Conservation (phyloP, 2,797 vertebrate species). For the Bradypodion ventrale region DNA sequence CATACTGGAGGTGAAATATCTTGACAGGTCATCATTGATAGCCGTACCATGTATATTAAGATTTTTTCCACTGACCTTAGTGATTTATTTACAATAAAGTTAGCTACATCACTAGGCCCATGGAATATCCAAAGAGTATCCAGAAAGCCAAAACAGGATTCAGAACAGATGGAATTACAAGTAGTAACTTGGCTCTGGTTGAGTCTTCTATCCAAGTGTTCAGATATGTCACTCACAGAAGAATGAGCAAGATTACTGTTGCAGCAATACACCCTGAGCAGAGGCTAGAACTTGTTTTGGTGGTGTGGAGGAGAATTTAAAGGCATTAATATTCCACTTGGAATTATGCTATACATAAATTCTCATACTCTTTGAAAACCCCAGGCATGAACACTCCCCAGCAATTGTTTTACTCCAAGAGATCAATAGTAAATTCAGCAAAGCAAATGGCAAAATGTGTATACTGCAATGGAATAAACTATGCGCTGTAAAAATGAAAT, state of each 20-base stretch:
- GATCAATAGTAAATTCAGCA: conserved; percentile 54
- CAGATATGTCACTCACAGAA: neutral
- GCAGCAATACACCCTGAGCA: neutral
- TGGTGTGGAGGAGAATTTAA: neutral
- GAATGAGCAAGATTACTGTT: neutral
- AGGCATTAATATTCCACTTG: neutral
- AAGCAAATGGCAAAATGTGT: conserved; percentile 48
- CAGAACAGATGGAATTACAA: neutral
- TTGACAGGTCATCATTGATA: neutral
- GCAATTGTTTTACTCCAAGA: conserved; percentile 51
- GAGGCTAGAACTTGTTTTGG: neutral
- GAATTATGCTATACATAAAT: neutral
- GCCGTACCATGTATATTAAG: neutral
- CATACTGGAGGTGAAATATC: neutral
- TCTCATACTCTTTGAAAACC: neutral
- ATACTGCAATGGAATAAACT: conserved; percentile 35
- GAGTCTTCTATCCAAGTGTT: neutral
- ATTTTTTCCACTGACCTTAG: neutral
- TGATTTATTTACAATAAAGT: neutral
- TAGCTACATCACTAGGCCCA: neutral
- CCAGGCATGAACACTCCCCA: conserved; percentile 6
- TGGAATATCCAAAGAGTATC: neutral
- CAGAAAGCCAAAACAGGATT: neutral
- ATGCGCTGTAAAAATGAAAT: neutral
- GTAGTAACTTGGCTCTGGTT: neutral